phyloP scores from a whole-genome alignment of 1,140 invertebrate genomes.

The Chionoecetes opilio region DNA sequence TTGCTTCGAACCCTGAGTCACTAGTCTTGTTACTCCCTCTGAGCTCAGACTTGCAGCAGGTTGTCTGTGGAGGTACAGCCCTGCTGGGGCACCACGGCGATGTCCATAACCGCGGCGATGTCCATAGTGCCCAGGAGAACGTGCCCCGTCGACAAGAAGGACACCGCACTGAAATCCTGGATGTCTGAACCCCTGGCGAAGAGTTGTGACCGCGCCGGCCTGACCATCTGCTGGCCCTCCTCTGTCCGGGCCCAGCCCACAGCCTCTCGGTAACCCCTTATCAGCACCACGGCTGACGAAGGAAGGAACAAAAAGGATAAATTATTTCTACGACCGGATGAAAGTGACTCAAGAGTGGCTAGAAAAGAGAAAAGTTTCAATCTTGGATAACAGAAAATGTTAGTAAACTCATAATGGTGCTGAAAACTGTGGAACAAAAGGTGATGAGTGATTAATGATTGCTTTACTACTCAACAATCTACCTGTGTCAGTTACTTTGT shows the following conservation, averaged over 20 bases:
- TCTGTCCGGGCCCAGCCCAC: no score
- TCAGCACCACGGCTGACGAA: neutral
- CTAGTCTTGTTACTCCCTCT: neutral
- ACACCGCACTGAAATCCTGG: neutral
- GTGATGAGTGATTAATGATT: neutral
- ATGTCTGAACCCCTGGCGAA: neutral
- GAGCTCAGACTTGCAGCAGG: neutral
- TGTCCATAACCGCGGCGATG: conserved; percentile 5
- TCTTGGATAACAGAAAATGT: no score
- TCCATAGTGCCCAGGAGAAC: conserved; percentile 44
- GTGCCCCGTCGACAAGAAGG: conserved; percentile 21
- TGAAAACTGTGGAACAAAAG: neutral
- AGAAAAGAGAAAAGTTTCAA: no score
- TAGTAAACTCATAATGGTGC: no score
- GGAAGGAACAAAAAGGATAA: neutral
- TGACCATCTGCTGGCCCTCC: neutral
- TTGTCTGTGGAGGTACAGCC: conserved; percentile 42
- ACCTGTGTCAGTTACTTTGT: neutral
- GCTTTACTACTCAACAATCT: no score
- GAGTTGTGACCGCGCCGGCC: neutral
- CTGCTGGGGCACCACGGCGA: neutral
- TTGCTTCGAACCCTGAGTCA: no score
- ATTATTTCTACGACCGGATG: no score
- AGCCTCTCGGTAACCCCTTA: neutral
- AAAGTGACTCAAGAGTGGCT: no score